Conservation (phyloP, 2,113 vertebrate genomes). For the Ameiurus melas region DNA sequence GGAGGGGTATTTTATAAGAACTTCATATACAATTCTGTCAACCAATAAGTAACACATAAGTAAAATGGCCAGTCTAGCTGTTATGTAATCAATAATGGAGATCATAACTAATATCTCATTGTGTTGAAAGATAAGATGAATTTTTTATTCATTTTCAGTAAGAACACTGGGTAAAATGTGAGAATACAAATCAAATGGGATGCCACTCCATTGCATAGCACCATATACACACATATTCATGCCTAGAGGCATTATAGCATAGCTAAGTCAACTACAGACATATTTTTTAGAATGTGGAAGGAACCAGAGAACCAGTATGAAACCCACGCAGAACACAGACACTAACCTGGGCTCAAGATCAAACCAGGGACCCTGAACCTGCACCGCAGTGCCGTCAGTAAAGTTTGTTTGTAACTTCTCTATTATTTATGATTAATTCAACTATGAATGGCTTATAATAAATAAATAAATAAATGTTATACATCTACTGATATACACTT, state of each 20-base stretch:
- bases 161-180: neutral
- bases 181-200: neutral
- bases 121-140: neutral
- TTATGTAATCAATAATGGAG: neutral
- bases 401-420: neutral
- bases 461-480: neutral
- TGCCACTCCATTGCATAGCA: neutral
- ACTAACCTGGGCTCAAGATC: neutral
- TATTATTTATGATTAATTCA: neutral
- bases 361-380: neutral
- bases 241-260: neutral
- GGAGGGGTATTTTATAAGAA: slow-evolving; percentile 2
- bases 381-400: neutral
- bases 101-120: neutral
- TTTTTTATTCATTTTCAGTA: neutral
- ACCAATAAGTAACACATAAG: neutral
- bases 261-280: neutral
- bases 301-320: neutral
- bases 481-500: neutral
- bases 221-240: neutral
- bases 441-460: neutral
- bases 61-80: neutral
- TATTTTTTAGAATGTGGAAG: neutral
- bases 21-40: neutral
- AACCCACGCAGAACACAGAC: neutral